Evolutionary conservation across 1,140 invertebrate species (phyloP), one percentile per base, ranked within the genome.

Genomic region (Lepidurus arcticus): DNA sequence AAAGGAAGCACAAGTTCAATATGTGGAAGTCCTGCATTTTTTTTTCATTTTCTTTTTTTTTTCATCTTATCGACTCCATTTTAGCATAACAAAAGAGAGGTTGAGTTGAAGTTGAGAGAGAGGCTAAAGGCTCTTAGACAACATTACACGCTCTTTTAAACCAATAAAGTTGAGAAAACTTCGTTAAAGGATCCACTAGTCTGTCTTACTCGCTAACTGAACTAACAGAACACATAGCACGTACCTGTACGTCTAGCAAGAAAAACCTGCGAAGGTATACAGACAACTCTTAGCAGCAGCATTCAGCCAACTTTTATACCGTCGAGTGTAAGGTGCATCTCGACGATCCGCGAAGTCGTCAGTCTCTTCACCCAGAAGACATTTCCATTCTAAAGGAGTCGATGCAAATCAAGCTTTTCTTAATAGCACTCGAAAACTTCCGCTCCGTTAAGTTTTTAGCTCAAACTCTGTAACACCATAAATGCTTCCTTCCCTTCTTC

Each of bases 81-180:
- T 34, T 34, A 34, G 34, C 4, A 4, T 34, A 34, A 34, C 34
- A 34, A 65, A 65, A 65, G 21, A 7, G 21, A 21, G 53, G 53
- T 13, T 65, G 16, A 65, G 53, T 21, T 13, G 53, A 21, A 16
- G 53, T 65, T 65, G 13, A 65, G 53, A 65, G 53, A 65, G 13
- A 65, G 53, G 53, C 53, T 65, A 65, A 13, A 65, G 53, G 8
- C 53, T 65, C 53, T 65, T 65, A 65, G 13, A 65, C 53, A 65
- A 65, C 53, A 65, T 65, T 65, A 65, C 53, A 65, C 21, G 53
- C 53, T 65, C 53, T n/a, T 65, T 65, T 65, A 65, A 65, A 65
- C 53, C 53, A 65, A 65, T 65, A 65, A 65, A 21, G 53, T 65
- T 65, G 53, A 65, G 53, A 65, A 65, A 65, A 65, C 53, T 65